A percentile compares a stretch with the other conserved stretches of the same genome.
phyloP scores from a whole-genome alignment of 2,888 invertebrate species.

The Agrotis clavis region DNA sequence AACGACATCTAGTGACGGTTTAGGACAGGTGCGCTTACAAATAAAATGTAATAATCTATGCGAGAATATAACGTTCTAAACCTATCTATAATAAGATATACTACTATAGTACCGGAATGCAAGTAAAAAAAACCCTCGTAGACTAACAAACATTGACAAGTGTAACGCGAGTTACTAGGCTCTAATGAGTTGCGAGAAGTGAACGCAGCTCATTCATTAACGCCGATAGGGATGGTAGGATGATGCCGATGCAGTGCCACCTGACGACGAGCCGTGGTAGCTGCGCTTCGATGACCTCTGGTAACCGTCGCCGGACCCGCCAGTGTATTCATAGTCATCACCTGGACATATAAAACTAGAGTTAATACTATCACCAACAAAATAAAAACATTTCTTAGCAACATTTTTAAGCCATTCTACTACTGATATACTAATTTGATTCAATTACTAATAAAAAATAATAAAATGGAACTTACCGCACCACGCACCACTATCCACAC shows the following conservation, averaged over 20 bases:
- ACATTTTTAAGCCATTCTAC: constrained; percentile 43
- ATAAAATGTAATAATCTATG: constrained; percentile 61
- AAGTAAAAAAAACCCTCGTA: constrained; percentile 57
- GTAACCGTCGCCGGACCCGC: constrained; percentile 88
- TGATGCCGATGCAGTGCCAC: constrained; percentile 81
- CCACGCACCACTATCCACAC: constrained; percentile 85
- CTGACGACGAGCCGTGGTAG: constrained; percentile 82
- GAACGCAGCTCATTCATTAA: constrained; percentile 74
- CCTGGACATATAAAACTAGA: constrained; percentile 70
- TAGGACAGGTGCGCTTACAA: constrained; percentile 61
- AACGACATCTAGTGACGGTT: constrained; percentile 59
- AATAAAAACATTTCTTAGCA: constrained; percentile 40
- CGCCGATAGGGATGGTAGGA: constrained; percentile 90
- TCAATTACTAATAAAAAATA: constrained; percentile 50
- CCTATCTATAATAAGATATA: constrained; percentile 58
- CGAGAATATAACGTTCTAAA: constrained; percentile 60
- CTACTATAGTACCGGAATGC: constrained; percentile 64
- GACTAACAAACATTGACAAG: constrained; percentile 67
- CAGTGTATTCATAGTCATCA: constrained; percentile 89
- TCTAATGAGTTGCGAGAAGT: constrained; percentile 50
- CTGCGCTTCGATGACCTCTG: constrained; percentile 87
- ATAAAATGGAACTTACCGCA: constrained; percentile 85
- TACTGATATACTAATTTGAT: constrained; percentile 53
- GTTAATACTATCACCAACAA: constrained; percentile 41
- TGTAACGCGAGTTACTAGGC: constrained; percentile 65